Evolutionary conservation across 2,888 invertebrate species (phyloP), one percentile per base, ranked within the genome.

Genomic region (Prosapia bicincta): DNA sequence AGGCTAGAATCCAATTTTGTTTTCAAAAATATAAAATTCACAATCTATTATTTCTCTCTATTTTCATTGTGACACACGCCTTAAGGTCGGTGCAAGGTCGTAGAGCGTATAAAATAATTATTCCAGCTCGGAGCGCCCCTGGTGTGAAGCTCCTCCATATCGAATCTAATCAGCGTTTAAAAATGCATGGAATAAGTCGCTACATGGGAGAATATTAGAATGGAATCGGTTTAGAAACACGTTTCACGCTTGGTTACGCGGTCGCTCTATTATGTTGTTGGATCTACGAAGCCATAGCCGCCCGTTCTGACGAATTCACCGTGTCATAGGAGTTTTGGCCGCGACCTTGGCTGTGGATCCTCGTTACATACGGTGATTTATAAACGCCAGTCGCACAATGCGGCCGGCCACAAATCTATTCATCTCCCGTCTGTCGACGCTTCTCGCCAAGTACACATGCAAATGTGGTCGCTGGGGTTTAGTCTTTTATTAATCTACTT

Each of bases 151-250:
- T 1, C 13, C 43, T 20, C 43, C 66, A 66, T 74, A 66, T 65
- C 74, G 69, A 74, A 74, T 28, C 20, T 26, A 54, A 43, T 26
- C 20, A 28, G 69, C 74, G 74, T 73, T 73, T 38, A 73, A 73
- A 28, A 68, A 73, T 74, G 69, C 74, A 74, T 65, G 30, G 43
- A 20, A 74, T 74, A 74, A 69, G 74, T 73, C 73, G 43, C 73
- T 43, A 26, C 25, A 26, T 72, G 73, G 73, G 68, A 15, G 43
- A 67, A 67, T 72, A 72, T 72, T 72, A 72, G 66, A 72, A 72
- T 72, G 65, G 25, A 38, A n/a, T 66, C 72, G 25, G 72, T 67
- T 72, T 30, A 66, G 72, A 38, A 67, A 68, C 73, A 54, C 73
- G 32, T 73, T 73, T 66, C 72, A 72, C 68, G 73, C 24, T 32